Percentiles rank a stretch among this genome's conserved stretches.
Conservation (phyloP, 2,888 invertebrate species). For the Clistopyga incitator region DNA sequence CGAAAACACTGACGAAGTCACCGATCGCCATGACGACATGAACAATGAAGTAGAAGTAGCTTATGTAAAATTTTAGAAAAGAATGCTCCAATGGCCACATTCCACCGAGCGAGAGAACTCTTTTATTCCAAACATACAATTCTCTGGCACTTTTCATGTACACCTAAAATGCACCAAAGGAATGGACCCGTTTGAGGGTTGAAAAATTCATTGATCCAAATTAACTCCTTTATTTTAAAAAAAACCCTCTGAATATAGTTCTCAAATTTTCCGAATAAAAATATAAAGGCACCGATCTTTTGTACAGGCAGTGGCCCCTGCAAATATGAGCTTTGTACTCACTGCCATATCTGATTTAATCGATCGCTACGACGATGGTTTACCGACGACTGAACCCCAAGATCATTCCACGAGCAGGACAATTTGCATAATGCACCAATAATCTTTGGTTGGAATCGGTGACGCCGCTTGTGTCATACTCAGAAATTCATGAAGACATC, state of each 20-base stretch:
- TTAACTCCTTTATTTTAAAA: too few species aligned
- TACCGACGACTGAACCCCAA: slow-evolving; percentile 10
- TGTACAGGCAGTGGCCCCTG: background rate
- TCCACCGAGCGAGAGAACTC: slow-evolving; percentile 47
- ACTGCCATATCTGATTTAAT: background rate
- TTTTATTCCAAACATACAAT: slow-evolving; percentile 50
- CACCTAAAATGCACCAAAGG: slow-evolving; percentile 11
- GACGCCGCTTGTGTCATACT: too few species aligned
- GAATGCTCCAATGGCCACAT: slow-evolving; percentile 37
- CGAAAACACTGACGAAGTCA: slow-evolving; percentile 40
- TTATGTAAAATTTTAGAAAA: slow-evolving; percentile 30
- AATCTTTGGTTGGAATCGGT: too few species aligned
- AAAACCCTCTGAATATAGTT: too few species aligned
- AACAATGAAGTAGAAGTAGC: slow-evolving; percentile 27
- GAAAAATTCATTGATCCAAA: too few species aligned
- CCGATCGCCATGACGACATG: slow-evolving; percentile 21
- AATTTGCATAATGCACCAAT: background rate
- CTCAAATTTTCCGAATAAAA: too few species aligned
- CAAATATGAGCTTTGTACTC: background rate
- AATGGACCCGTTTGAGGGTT: too few species aligned
- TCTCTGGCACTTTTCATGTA: slow-evolving; percentile 40
- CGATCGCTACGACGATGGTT: background rate
- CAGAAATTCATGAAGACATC: background rate
- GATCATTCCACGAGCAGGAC: slow-evolving; percentile 3
- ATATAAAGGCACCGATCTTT: too few species aligned